A percentile compares a stretch with the other conserved stretches of the same genome.
Conservation (phyloP, 2,113 vertebrate species). For the Gnathonemus echidnorhynchus region DNA sequence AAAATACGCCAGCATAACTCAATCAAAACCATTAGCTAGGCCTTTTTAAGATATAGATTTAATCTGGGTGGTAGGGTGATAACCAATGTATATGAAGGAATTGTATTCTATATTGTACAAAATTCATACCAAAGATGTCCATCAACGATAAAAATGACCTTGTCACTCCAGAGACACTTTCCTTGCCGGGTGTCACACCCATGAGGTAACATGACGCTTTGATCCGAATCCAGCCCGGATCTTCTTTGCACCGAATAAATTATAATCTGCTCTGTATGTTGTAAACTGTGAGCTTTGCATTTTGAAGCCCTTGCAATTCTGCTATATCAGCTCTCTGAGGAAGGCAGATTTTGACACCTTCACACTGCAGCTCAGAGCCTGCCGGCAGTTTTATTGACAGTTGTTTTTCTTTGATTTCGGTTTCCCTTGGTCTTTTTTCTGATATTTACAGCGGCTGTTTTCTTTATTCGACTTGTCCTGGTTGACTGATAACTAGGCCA, state of each 20-base stretch:
- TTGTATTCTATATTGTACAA: not conserved
- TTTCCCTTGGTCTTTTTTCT: not conserved
- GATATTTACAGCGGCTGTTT: not conserved
- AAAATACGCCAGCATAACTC: not conserved
- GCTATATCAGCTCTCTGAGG: not conserved
- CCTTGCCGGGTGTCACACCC: not conserved
- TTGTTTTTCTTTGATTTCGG: not conserved
- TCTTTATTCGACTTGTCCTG: not conserved
- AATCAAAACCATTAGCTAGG: not conserved
- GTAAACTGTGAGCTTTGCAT: constrained; percentile 3
- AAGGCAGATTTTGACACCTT: not conserved
- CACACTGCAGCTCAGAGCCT: not conserved
- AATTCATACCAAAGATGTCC: not conserved
- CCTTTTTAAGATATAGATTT: not conserved
- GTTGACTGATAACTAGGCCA: not conserved
- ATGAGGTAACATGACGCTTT: not conserved
- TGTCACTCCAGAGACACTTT: not conserved
- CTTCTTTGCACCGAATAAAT: not conserved
- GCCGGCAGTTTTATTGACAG: not conserved
- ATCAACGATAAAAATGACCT: not conserved
- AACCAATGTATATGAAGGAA: not conserved
- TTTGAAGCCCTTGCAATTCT: not conserved
- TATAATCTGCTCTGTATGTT: not conserved
- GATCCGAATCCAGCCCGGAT: not conserved
- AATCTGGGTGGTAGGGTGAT: not conserved